Conservation (phyloP, 2,113 vertebrate species). For the Arenaria interpres region DNA sequence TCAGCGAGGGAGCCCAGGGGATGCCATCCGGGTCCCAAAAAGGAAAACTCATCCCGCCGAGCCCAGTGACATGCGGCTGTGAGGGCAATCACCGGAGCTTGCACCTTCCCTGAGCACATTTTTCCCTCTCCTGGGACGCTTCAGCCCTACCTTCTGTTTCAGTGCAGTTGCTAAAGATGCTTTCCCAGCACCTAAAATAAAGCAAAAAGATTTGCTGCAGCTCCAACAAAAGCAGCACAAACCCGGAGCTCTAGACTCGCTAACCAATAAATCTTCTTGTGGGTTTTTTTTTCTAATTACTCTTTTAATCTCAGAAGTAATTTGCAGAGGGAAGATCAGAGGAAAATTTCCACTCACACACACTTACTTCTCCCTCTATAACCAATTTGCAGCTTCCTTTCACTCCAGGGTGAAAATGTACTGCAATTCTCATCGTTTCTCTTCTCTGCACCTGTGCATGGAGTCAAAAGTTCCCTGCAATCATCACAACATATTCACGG, state of each 20-base stretch:
- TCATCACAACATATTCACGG: neutral
- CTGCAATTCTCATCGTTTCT: neutral
- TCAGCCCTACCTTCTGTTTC: neutral
- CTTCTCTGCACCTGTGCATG: neutral
- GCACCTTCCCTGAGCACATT: neutral
- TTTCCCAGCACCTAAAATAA: neutral
- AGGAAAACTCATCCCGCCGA: neutral
- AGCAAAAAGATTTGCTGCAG: neutral
- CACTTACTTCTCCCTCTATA: neutral
- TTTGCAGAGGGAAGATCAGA: neutral
- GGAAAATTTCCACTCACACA: neutral
- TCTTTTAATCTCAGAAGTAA: conserved; percentile 27
- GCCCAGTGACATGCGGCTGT: neutral
- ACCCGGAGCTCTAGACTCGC: neutral
- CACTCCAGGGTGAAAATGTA: neutral
- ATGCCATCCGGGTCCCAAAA: neutral
- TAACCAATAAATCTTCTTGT: neutral
- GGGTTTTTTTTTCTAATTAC: neutral
- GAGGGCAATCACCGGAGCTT: neutral
- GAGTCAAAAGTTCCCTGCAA: neutral
- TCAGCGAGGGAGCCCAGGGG: neutral
- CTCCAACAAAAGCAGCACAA: neutral
- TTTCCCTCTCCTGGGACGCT: neutral
- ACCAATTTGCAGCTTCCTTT: neutral
- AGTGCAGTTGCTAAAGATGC: neutral